These are phyloP conservation scores for Ceyx erithaca DNA, from an alignment of 2,797 vertebrate genomes.

Conservation along the genomic window DNA sequence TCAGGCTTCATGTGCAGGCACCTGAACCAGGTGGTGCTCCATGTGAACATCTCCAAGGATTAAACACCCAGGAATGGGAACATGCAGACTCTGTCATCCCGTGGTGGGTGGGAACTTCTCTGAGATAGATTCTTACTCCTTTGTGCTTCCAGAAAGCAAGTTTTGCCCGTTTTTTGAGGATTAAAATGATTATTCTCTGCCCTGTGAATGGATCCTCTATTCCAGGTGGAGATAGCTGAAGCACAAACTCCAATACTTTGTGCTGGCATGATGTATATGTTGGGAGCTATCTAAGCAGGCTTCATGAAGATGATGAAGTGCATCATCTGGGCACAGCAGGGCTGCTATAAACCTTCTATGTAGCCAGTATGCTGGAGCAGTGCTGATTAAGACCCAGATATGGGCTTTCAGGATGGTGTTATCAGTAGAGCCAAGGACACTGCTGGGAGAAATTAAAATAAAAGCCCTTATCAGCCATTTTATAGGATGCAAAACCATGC, in stretches of 20 bases:
- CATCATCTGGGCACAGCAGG: not conserved
- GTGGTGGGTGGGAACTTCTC: accelerated
- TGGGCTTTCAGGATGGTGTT: not conserved
- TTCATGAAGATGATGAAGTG: not conserved
- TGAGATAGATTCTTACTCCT: not conserved
- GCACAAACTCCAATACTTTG: not conserved
- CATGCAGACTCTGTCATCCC: not conserved
- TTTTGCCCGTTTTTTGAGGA: not conserved
- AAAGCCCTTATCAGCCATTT: not conserved
- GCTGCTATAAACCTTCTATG: not conserved
- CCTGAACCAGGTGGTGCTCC: not conserved
- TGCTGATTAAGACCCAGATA: not conserved
- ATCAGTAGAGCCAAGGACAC: not conserved
- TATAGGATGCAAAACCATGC: not conserved
- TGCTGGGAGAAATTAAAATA: too few relatives aligned
- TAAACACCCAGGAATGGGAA: not conserved
- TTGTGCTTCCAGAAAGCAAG: not conserved
- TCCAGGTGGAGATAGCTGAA: not conserved
- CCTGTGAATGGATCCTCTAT: not conserved
- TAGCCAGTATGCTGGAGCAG: not conserved
- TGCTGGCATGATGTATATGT: not conserved
- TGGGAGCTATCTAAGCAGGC: not conserved
- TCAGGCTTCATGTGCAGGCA: accelerated
- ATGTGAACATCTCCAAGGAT: not conserved
- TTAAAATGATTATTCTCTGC: not conserved